phyloP scores from a whole-genome alignment of 2,113 vertebrate species.

The Corythoichthys intestinalis region DNA sequence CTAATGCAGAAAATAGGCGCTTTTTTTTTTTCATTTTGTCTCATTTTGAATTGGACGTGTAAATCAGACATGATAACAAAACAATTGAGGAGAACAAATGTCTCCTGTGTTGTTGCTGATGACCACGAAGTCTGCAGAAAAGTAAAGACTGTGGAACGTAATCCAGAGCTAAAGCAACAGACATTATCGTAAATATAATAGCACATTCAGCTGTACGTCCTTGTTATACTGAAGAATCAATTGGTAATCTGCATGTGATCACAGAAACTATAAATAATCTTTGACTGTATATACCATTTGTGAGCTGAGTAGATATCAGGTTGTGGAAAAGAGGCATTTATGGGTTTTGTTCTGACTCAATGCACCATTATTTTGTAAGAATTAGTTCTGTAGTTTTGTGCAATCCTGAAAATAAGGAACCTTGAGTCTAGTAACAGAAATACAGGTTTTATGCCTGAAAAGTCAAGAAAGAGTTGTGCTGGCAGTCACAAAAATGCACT shows the following conservation, averaged over 20 bases:
- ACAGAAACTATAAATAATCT: not conserved
- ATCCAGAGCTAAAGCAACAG: not conserved
- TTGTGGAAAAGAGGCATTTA: not conserved
- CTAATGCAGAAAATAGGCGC: not conserved
- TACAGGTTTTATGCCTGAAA: conserved; percentile 25
- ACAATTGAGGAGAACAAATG: not conserved
- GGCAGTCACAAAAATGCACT: conserved; percentile 40
- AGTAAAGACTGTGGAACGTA: not conserved
- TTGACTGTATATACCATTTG: not conserved
- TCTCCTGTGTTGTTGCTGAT: not conserved
- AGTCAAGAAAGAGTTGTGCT: conserved; percentile 33
- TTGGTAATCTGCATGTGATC: not conserved
- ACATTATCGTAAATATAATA: not conserved
- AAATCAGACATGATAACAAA: not conserved
- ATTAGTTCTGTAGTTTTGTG: not conserved
- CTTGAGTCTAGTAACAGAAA: not conserved
- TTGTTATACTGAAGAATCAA: not conserved
- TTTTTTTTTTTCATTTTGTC: not conserved
- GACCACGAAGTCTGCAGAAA: not conserved
- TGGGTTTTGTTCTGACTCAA: not conserved
- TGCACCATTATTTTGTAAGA: not conserved
- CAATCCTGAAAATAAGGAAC: not conserved
- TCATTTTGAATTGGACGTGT: not conserved
- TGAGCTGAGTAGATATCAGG: not conserved
- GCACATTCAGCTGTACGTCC: not conserved